These are phyloP conservation scores for Crotalus horridus DNA, from an alignment of 2,113 vertebrate genomes.

Conservation along the genomic window DNA sequence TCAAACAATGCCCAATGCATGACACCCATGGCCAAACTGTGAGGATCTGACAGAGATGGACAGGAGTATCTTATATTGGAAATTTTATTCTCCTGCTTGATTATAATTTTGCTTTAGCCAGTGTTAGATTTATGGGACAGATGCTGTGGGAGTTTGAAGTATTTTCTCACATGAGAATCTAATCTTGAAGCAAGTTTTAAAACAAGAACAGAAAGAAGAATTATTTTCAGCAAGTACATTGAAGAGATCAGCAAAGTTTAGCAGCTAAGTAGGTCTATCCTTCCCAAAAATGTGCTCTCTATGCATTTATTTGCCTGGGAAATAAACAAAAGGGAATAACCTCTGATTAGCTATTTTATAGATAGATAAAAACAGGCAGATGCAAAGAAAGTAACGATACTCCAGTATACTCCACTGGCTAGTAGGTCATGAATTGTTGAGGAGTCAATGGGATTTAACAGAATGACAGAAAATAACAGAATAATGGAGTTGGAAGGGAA, in stretches of 20 bases:
- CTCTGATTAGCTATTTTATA: neutral
- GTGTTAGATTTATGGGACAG: neutral
- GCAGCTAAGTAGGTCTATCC: neutral
- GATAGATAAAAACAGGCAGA: neutral
- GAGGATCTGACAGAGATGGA: neutral
- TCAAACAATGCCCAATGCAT: neutral
- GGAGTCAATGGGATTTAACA: neutral
- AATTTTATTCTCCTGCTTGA: neutral
- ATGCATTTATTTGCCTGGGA: neutral
- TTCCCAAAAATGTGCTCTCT: neutral
- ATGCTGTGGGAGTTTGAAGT: neutral
- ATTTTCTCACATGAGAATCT: neutral
- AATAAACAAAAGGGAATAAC: neutral
- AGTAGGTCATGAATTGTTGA: neutral
- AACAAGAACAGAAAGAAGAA: neutral
- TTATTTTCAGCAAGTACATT: neutral
- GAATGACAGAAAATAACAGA: neutral
- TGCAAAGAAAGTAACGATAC: neutral
- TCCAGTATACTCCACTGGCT: neutral
- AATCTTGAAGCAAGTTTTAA: neutral
- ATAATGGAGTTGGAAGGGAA: neutral
- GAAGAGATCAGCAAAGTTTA: neutral
- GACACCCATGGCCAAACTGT: neutral
- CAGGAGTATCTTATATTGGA: neutral
- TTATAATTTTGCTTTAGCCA: neutral